Evolutionary conservation across 2,113 vertebrate species (phyloP).

Genomic region (Prionailurus bengalensis): DNA sequence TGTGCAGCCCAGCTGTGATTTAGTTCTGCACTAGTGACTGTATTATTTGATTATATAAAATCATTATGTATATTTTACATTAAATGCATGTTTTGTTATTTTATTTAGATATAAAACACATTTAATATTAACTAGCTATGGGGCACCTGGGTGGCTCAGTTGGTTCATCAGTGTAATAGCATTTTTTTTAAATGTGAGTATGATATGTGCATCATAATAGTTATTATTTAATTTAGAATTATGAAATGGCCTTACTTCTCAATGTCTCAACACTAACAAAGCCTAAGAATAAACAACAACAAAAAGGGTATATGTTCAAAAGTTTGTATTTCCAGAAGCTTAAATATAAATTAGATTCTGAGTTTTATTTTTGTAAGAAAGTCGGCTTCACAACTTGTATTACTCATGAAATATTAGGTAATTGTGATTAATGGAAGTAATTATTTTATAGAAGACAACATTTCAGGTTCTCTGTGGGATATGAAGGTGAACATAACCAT

Average conservation of each 20-base stretch:
- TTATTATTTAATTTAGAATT: not conserved
- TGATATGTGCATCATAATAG: not conserved
- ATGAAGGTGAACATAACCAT: not conserved
- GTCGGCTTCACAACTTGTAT: not conserved
- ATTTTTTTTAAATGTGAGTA: not conserved
- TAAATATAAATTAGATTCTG: not conserved
- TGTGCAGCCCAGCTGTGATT: not conserved
- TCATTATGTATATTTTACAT: not conserved
- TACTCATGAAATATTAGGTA: not conserved
- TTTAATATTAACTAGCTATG: not conserved
- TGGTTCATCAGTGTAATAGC: not conserved
- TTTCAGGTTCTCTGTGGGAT: not conserved
- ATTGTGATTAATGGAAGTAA: not conserved
- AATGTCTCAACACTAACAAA: not conserved
- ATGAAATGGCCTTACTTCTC: not conserved
- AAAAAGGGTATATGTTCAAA: not conserved
- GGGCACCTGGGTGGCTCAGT: not conserved
- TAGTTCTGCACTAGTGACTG: not conserved
- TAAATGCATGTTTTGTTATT: not conserved
- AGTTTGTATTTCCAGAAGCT: not conserved
- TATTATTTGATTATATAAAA: not conserved
- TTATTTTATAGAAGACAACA: conserved; percentile 24
- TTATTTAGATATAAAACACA: not conserved
- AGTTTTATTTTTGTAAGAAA: not conserved
- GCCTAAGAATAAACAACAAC: not conserved